Evolutionary conservation across 2,797 vertebrate species (phyloP).

Genomic region (Echiichthys vipera): DNA sequence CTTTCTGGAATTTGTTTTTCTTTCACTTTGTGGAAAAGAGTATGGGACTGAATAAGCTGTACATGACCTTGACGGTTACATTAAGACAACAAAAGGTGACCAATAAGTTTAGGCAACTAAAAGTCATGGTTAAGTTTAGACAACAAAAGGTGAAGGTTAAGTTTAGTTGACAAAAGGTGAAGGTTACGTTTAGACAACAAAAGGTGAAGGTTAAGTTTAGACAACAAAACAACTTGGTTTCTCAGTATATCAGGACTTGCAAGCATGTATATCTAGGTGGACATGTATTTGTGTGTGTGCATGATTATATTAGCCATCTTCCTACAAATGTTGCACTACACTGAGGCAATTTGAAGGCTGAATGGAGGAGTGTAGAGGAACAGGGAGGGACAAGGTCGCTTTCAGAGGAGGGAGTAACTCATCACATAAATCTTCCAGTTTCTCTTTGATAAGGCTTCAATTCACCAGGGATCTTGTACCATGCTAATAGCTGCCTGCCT

Average conservation of each 20-base stretch:
- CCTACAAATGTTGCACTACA: constrained; percentile 61
- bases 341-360: constrained; percentile 61
- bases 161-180: too few species aligned
- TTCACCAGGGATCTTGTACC: constrained; percentile 77
- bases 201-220: too few species aligned
- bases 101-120: too few species aligned
- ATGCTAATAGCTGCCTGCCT: constrained; percentile 52
- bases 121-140: too few species aligned
- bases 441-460: constrained; percentile 78
- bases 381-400: constrained; percentile 73
- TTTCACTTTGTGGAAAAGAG: background rate
- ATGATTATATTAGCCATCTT: constrained; percentile 49
- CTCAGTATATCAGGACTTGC: background rate
- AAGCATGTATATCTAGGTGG: background rate
- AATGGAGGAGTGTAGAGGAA: constrained; percentile 71
- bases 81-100: too few species aligned
- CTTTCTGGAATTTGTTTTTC: background rate
- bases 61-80: too few species aligned
- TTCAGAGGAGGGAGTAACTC: constrained; percentile 75
- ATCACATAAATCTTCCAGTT: constrained; percentile 77
- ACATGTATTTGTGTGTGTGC: constrained; percentile 16
- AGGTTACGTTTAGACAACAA: too few species aligned
- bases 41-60: background rate
- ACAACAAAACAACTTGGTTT: too few species aligned
- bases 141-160: too few species aligned